Conservation (phyloP, 2,888 invertebrate species). For the Yponomeuta evonymella region DNA sequence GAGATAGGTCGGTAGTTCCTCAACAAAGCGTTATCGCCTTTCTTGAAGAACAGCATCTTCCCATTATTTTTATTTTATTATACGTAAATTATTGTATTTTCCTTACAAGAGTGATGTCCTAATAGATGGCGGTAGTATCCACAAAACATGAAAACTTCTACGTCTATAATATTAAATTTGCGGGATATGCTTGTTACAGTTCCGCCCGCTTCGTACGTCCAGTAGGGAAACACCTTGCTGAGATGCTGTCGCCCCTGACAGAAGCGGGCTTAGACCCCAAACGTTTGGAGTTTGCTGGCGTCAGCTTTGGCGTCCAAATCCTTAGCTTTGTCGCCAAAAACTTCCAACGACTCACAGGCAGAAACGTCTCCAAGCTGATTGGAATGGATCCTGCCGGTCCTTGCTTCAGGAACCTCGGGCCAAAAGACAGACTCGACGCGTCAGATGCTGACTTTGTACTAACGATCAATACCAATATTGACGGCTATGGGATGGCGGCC, state of each 20-base stretch:
- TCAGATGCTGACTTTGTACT: conserved; percentile 56
- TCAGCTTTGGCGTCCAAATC: conserved; percentile 29
- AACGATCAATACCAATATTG: conserved; percentile 48
- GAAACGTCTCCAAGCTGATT: conserved; percentile 27
- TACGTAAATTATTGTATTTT: no score
- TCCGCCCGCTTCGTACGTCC: conserved; percentile 24
- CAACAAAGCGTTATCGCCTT: no score
- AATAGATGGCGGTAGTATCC: no score
- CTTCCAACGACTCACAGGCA: conserved; percentile 27
- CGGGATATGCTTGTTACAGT: conserved; percentile 11
- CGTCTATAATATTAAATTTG: no score
- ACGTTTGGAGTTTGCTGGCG: background rate
- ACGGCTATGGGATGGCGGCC: conserved; percentile 52
- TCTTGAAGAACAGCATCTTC: no score
- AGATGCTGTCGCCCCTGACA: conserved; percentile 28
- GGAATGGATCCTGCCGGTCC: conserved; percentile 47
- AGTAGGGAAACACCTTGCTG: conserved; percentile 27
- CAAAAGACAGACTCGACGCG: conserved; percentile 46
- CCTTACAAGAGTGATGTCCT: no score
- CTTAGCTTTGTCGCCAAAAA: conserved; percentile 29
- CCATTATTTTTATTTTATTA: no score
- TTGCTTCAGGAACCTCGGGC: conserved; percentile 50
- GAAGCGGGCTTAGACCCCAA: conserved; percentile 27
- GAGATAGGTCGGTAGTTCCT: no score
- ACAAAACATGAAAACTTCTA: no score